A percentile compares a stretch with the other conserved stretches of the same genome.
Conservation (phyloP, 1,140 invertebrate species). For the Caerostris darwini region DNA sequence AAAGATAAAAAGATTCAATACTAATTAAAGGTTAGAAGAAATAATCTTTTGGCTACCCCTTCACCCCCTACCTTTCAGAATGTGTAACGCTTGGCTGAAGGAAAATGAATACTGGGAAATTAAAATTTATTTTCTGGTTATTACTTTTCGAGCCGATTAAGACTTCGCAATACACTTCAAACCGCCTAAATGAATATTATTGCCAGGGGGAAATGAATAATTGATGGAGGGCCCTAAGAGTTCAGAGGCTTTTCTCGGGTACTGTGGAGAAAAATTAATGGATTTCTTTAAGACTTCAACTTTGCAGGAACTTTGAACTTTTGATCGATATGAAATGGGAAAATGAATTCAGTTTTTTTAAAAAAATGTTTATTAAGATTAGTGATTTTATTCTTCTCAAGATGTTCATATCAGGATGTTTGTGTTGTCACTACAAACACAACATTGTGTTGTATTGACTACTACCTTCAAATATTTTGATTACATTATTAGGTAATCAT, state of each 20-base stretch:
- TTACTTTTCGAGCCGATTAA: background rate
- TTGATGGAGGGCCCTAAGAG: background rate
- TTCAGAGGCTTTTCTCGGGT: background rate
- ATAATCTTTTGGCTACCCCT: background rate
- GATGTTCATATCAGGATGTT: too few relatives aligned
- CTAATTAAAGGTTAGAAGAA: background rate
- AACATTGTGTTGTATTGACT: too few relatives aligned
- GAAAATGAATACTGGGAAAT: background rate
- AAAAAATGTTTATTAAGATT: too few relatives aligned
- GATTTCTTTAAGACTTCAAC: background rate
- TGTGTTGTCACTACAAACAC: too few relatives aligned
- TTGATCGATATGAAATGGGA: background rate
- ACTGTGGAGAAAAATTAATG: background rate
- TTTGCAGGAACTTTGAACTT: background rate
- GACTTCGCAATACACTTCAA: background rate
- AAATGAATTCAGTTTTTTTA: background rate
- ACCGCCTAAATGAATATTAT: background rate
- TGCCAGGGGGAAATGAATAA: background rate
- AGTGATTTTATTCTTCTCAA: too few relatives aligned
- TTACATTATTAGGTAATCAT: too few relatives aligned
- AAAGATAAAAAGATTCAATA: slow-evolving; percentile 34
- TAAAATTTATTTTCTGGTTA: slow-evolving; percentile 19
- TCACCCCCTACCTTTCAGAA: too few relatives aligned
- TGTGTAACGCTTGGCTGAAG: too few relatives aligned
- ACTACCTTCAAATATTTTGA: too few relatives aligned